Percentiles rank a stretch among this genome's conserved stretches.
These are phyloP conservation scores for Arion vulgaris DNA, from an alignment of 1,140 invertebrate genomes.

Conservation along the genomic window DNA sequence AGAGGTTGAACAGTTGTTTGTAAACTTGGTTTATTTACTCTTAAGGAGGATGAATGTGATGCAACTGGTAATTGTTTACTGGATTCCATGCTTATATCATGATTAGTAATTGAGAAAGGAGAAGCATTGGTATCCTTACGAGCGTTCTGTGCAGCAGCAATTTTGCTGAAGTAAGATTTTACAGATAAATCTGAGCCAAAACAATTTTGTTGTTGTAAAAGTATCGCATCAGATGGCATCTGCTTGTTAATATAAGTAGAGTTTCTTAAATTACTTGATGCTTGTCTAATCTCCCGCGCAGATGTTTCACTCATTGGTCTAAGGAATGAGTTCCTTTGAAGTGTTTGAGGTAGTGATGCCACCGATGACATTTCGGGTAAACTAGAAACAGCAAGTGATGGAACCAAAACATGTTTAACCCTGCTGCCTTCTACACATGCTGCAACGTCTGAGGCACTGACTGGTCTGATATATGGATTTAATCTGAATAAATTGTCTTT, in stretches of 20 bases:
- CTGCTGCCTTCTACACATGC: slow-evolving; percentile 49
- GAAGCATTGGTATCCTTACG: not conserved
- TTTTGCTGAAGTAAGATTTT: not conserved
- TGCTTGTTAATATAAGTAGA: slow-evolving; percentile 27
- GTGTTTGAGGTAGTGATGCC: not conserved
- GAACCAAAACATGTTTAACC: slow-evolving; percentile 45
- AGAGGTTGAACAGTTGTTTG: not conserved
- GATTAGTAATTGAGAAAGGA: not conserved
- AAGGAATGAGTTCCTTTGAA: slow-evolving; percentile 65
- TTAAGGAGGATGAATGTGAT: not conserved
- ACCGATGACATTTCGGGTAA: slow-evolving; percentile 15
- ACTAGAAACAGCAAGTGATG: slow-evolving; percentile 28
- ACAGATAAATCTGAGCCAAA: slow-evolving; percentile 24
- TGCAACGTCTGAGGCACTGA: slow-evolving; percentile 67
- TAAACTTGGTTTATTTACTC: not conserved
- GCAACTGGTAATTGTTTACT: not conserved
- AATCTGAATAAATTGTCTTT: slow-evolving; percentile 16
- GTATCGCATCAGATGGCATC: not conserved
- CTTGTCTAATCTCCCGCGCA: slow-evolving; percentile 25
- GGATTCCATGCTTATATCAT: not conserved
- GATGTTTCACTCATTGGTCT: slow-evolving; percentile 61
- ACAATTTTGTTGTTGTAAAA: slow-evolving; percentile 11
- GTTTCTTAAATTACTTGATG: not conserved
- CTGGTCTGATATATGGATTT: slow-evolving; percentile 63
- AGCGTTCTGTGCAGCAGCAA: not conserved